phyloP scores from a whole-genome alignment of 2,797 vertebrate species.

The Myotis vivesi region DNA sequence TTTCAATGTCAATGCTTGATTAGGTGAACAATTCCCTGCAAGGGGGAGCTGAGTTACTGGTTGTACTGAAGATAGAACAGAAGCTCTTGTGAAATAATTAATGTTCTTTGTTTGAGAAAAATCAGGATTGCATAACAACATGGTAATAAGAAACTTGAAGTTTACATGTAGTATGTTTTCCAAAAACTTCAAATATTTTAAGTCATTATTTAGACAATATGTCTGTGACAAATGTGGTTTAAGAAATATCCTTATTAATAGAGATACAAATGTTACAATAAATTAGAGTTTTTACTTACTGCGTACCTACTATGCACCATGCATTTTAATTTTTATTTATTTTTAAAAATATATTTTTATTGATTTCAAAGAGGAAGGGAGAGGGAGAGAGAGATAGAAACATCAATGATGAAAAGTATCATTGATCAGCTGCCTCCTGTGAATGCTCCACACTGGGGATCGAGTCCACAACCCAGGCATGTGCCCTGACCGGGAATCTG shows the following conservation, averaged over 20 bases:
- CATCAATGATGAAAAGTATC: too few species aligned
- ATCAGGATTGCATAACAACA: constrained; percentile 32
- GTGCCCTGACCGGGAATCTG: not conserved
- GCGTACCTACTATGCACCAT: not conserved
- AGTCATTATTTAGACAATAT: not conserved
- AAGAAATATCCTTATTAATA: constrained; percentile 19
- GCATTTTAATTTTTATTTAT: not conserved
- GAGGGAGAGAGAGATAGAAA: too few species aligned
- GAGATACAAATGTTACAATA: constrained; percentile 7
- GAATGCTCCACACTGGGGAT: too few species aligned
- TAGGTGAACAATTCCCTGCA: constrained; percentile 60
- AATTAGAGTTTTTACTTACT: not conserved
- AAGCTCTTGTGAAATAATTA: constrained; percentile 31
- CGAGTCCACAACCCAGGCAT: too few species aligned
- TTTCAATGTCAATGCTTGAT: constrained; percentile 68
- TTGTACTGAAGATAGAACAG: constrained; percentile 7
- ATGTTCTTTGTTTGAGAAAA: constrained; percentile 19
- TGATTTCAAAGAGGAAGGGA: too few species aligned
- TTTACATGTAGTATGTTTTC: constrained; percentile 17
- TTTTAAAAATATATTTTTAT: too few species aligned
- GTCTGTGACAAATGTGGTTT: not conserved
- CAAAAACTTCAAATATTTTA: constrained; percentile 19
- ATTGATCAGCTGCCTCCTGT: too few species aligned
- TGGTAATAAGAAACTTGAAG: not conserved
- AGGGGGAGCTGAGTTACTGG: constrained; percentile 15